These are phyloP conservation scores for Drosophila ohnishii DNA, from an alignment of 1,140 invertebrate species.

Conservation along the genomic window DNA sequence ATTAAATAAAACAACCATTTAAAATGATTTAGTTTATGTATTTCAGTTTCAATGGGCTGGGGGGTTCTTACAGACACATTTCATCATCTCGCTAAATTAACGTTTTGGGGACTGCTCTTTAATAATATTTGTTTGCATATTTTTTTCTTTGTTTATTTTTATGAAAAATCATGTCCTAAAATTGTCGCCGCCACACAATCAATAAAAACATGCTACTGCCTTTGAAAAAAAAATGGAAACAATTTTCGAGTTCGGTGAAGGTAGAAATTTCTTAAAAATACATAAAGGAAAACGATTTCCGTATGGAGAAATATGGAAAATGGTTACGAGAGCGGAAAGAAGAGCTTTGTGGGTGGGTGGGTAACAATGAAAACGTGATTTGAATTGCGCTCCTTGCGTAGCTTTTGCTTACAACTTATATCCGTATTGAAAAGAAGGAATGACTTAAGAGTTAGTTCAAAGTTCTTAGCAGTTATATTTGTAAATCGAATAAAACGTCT, in stretches of 20 bases:
- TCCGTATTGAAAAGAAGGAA: slow-evolving; percentile 67
- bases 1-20: slow-evolving; percentile 3
- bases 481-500: slow-evolving; percentile 34
- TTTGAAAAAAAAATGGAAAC: slow-evolving; percentile 15
- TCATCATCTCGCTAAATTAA: slow-evolving; percentile 30
- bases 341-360: slow-evolving; percentile 4
- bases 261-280: slow-evolving; percentile 31
- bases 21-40: slow-evolving; percentile 47
- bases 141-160: slow-evolving; percentile 36
- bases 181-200: slow-evolving; percentile 26
- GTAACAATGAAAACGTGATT: slow-evolving; percentile 41
- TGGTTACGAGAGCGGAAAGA: neutral
- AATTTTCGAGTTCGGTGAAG: neutral
- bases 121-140: slow-evolving; percentile 41
- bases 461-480: slow-evolving; percentile 71
- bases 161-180: slow-evolving; percentile 44
- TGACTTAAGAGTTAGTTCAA: slow-evolving; percentile 80
- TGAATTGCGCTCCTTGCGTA: slow-evolving; percentile 23
- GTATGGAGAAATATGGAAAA: neutral
- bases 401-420: slow-evolving; percentile 64
- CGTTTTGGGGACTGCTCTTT: slow-evolving; percentile 4
- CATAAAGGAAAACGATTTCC: slow-evolving; percentile 34
- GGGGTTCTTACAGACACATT: slow-evolving; percentile 21
- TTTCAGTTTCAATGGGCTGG: slow-evolving; percentile 39
- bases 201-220: slow-evolving; percentile 48